Evolutionary conservation across 1,140 invertebrate genomes (phyloP).

Genomic region (Latrodectus geometricus): DNA sequence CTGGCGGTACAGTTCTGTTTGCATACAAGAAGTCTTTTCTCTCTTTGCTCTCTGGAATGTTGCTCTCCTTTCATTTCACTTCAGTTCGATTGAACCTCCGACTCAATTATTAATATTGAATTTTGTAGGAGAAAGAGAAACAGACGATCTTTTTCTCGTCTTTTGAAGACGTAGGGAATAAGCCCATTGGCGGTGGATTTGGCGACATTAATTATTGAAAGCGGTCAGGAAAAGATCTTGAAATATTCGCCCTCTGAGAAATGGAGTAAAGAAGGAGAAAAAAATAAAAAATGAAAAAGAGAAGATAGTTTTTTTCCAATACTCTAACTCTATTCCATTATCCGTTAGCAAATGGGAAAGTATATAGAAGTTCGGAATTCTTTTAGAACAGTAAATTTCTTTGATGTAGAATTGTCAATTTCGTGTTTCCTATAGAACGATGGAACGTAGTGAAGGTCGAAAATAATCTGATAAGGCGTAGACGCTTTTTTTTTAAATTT

Average conservation of each 20-base stretch:
- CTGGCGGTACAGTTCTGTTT: conserved; percentile 12
- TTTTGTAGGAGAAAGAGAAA: conserved; percentile 1
- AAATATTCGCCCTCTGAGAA: neutral
- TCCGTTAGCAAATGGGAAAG: neutral
- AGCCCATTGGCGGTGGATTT: neutral
- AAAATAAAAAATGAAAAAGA: neutral
- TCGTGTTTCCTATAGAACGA: neutral
- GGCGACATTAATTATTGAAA: conserved; percentile 28
- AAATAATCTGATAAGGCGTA: too few relatives aligned
- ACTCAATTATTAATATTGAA: conserved; percentile 45
- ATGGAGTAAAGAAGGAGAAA: neutral
- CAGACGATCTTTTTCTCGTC: neutral
- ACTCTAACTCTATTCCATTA: neutral
- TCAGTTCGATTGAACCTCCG: neutral
- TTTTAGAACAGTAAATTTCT: neutral
- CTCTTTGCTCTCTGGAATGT: neutral
- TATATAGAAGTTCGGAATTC: neutral
- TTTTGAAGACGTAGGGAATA: neutral
- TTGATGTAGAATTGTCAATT: neutral
- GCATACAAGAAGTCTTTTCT: neutral
- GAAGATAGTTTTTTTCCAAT: neutral
- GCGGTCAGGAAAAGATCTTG: conserved; percentile 10
- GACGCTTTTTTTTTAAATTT: too few relatives aligned
- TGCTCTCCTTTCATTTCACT: neutral
- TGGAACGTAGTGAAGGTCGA: too few relatives aligned